Evolutionary conservation across 2,113 vertebrate species (phyloP).

Genomic region (Mus musculus): DNA sequence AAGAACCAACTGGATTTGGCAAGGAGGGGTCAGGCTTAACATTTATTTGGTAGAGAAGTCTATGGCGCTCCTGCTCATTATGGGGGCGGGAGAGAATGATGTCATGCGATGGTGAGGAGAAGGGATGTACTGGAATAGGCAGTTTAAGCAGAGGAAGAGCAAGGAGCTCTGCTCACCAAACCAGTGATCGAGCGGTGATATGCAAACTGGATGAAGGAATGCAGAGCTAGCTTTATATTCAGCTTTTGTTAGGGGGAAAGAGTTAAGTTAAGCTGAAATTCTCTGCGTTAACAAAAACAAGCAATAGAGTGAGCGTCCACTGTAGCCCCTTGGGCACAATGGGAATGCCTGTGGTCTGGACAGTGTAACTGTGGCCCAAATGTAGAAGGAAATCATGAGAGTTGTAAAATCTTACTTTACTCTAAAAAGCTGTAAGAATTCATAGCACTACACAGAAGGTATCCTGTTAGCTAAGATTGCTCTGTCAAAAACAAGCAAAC

Average conservation of each 20-base stretch:
- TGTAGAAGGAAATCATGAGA: neutral
- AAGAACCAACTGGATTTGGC: neutral
- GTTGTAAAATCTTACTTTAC: constrained; percentile 11
- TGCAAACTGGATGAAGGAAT: neutral
- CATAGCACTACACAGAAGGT: neutral
- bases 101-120: neutral
- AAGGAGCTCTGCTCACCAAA: neutral
- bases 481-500: neutral
- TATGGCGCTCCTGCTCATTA: neutral
- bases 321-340: neutral
- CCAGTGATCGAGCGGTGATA: neutral
- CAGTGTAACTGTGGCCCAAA: neutral
- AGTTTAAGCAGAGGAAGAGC: neutral
- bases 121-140: accelerated
- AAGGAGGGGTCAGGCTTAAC: neutral
- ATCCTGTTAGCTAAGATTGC: neutral
- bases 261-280: neutral
- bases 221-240: neutral
- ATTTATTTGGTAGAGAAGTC: neutral
- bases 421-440: constrained; percentile 35
- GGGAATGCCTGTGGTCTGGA: neutral
- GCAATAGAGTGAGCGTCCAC: neutral
- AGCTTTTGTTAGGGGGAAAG: neutral
- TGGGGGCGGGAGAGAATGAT: neutral
- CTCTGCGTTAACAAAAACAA: constrained; percentile 32